Conservation (phyloP, 2,113 vertebrate species). For the Erythrocercus mccallii region DNA sequence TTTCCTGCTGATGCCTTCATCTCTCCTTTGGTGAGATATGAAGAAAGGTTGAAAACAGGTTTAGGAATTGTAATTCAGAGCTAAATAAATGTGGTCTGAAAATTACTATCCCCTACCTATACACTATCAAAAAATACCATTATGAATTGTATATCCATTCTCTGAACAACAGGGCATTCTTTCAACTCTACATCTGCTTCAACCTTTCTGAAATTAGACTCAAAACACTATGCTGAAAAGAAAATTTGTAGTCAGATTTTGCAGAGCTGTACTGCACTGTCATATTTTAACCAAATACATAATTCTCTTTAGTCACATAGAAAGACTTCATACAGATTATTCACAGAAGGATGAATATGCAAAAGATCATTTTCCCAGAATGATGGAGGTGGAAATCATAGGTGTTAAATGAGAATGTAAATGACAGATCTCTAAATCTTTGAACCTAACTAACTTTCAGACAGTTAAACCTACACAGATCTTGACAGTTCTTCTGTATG, state of each 20-base stretch:
- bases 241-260: background rate
- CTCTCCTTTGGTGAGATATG: background rate
- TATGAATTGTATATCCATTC: background rate
- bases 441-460: background rate
- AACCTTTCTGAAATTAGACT: background rate
- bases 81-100: background rate
- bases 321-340: background rate
- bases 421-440: background rate
- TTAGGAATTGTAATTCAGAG: background rate
- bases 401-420: background rate
- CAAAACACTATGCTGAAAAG: background rate
- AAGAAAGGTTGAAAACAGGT: background rate
- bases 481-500: background rate
- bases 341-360: background rate
- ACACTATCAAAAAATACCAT: background rate
- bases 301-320: background rate
- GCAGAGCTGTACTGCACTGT: background rate
- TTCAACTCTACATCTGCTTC: background rate
- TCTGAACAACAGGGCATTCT: background rate
- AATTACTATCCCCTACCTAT: background rate
- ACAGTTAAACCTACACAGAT: background rate
- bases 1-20: background rate
- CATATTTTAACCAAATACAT: background rate
- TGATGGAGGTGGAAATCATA: background rate
- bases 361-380: background rate